These are phyloP conservation scores for Cryptomyrus ogoouensis DNA, from an alignment of 2,113 vertebrate species.

Conservation along the genomic window DNA sequence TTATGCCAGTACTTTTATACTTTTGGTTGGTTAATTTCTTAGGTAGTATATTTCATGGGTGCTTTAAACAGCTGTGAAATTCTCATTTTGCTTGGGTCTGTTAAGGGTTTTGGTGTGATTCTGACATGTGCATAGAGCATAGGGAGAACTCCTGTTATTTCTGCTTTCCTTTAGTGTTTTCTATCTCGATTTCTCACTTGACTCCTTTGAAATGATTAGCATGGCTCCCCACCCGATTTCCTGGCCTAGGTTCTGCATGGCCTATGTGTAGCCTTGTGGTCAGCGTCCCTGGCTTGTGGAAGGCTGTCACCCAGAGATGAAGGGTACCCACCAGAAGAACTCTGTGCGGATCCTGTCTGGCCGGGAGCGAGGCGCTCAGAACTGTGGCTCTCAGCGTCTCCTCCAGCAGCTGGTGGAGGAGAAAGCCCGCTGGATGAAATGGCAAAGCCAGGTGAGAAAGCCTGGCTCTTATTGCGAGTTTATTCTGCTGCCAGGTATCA, in stretches of 20 bases:
- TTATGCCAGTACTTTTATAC: not conserved
- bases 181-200: not conserved
- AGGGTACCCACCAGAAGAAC: conserved; percentile 90
- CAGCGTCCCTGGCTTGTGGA: conserved; percentile 46
- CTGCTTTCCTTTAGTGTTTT: not conserved
- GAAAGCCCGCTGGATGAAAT: conserved; percentile 97
- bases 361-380: conserved; percentile 82
- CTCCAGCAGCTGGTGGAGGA: conserved; percentile 96
- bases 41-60: not conserved
- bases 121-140: not conserved
- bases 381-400: conserved; percentile 80
- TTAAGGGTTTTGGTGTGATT: not conserved
- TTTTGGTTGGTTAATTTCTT: not conserved
- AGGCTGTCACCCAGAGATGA: conserved; percentile 57
- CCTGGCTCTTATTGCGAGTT: not conserved
- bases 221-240: conserved; percentile 44
- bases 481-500: not conserved
- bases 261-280: conserved; percentile 57
- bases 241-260: conserved; percentile 59
- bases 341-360: conserved; percentile 88
- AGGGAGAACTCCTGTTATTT: not conserved
- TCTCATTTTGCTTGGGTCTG: not conserved
- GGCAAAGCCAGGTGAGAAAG: conserved; percentile 86
- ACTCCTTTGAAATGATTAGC: conserved; percentile 10
- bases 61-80: not conserved